A percentile compares a stretch with the other conserved stretches of the same genome.
Conservation (phyloP, 2,797 vertebrate species). For the Lophotriccus pileatus region DNA sequence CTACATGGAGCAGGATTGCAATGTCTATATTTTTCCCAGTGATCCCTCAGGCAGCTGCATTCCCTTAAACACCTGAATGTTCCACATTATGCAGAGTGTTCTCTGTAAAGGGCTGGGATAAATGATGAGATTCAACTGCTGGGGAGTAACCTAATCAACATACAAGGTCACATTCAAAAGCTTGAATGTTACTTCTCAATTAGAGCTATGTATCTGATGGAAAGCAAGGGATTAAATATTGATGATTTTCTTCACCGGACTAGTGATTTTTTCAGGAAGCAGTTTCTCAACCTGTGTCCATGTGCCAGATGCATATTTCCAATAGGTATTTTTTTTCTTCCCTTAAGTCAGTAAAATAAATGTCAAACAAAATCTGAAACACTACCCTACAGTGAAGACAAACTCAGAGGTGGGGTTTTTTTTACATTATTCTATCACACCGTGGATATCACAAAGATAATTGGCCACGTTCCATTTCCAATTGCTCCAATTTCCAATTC, state of each 20-base stretch:
- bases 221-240: slow-evolving; percentile 43
- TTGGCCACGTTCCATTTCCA: not conserved
- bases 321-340: not conserved
- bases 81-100: slow-evolving; percentile 5
- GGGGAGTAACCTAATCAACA: not conserved
- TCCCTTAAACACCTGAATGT: slow-evolving; percentile 16
- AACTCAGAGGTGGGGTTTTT: not conserved
- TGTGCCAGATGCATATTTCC: not conserved
- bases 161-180: slow-evolving; percentile 41
- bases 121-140: not conserved
- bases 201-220: not conserved
- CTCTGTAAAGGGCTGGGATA: not conserved
- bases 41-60: not conserved
- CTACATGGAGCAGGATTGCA: not conserved
- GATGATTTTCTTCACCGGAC: not conserved
- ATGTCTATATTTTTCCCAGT: not conserved
- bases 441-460: not conserved
- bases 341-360: not conserved
- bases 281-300: not conserved
- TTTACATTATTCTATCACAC: not conserved
- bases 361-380: not conserved
- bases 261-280: not conserved
- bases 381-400: not conserved
- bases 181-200: slow-evolving; percentile 11
- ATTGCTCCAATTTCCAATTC: not conserved